A percentile compares a stretch with the other conserved stretches of the same genome.
These are phyloP conservation scores for Asteroscopus sphinx DNA, from an alignment of 2,888 invertebrate genomes.

Conservation along the genomic window DNA sequence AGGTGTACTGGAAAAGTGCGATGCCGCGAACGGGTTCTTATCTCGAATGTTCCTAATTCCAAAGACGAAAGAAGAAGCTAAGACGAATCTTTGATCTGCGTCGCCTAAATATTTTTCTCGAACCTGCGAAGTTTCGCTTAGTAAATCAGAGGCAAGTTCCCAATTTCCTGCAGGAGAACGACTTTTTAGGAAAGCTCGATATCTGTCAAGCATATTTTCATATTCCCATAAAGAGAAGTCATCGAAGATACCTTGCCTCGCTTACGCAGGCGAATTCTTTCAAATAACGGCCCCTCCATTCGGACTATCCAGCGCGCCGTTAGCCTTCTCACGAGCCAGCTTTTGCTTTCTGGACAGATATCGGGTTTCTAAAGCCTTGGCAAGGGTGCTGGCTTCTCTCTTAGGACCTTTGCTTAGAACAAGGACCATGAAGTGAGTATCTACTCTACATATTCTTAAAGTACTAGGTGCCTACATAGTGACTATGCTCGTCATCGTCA, in stretches of 20 bases:
- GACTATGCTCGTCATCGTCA: no score
- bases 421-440: no score
- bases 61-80: slow-evolving; percentile 21
- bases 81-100: slow-evolving; percentile 37
- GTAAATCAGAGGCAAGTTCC: slow-evolving; percentile 29
- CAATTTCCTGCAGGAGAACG: slow-evolving; percentile 17
- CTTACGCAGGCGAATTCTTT: slow-evolving; percentile 8
- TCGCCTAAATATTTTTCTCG: slow-evolving; percentile 16
- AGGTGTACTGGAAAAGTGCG: slow-evolving; percentile 9
- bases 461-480: no score
- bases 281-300: slow-evolving; percentile 47
- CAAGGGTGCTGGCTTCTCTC: no score
- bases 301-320: slow-evolving; percentile 40
- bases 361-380: no score
- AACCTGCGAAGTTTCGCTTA: slow-evolving; percentile 30
- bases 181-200: slow-evolving; percentile 35
- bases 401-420: no score
- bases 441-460: no score
- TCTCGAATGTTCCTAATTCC: slow-evolving; percentile 9
- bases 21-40: slow-evolving; percentile 2
- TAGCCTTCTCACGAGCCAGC: slow-evolving; percentile 32
- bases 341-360: no score
- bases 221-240: slow-evolving; percentile 18
- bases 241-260: slow-evolving; percentile 31
- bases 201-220: slow-evolving; percentile 41